Conservation (phyloP, 2,797 vertebrate genomes). For the Pachyuromys duprasi region DNA sequence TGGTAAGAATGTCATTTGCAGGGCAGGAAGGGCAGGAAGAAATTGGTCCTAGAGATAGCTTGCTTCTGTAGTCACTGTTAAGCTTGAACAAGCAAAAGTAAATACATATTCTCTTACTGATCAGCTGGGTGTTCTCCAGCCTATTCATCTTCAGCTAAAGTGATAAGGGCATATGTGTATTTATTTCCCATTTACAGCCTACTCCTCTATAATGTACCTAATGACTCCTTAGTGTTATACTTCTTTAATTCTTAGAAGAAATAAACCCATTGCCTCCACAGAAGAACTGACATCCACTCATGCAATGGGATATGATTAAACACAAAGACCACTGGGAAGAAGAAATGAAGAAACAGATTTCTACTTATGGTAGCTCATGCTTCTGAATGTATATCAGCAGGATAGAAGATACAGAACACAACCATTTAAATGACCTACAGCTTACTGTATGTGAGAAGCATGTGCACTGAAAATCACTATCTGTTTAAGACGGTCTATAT, state of each 20-base stretch:
- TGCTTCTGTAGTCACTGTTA: conserved; percentile 59
- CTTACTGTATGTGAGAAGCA: background rate
- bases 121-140: conserved; percentile 62
- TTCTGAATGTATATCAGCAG: background rate
- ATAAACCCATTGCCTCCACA: conserved; percentile 37
- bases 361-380: background rate
- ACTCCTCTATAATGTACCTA: background rate
- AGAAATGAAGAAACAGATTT: conserved; percentile 56
- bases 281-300: background rate
- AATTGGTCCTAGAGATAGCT: conserved; percentile 82
- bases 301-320: conserved; percentile 39
- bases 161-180: background rate
- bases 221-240: conserved; percentile 51
- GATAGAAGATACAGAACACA: background rate
- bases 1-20: conserved; percentile 86
- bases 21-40: conserved; percentile 81
- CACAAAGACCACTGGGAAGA: background rate
- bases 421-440: background rate
- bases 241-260: conserved; percentile 68
- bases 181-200: conserved; percentile 57
- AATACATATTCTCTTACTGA: conserved; percentile 78
- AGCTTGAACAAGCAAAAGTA: conserved; percentile 82
- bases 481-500: background rate
- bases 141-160: conserved; percentile 68
- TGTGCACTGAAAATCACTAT: background rate